phyloP scores from a whole-genome alignment of 2,888 invertebrate species.

The Copidosoma aretas region DNA sequence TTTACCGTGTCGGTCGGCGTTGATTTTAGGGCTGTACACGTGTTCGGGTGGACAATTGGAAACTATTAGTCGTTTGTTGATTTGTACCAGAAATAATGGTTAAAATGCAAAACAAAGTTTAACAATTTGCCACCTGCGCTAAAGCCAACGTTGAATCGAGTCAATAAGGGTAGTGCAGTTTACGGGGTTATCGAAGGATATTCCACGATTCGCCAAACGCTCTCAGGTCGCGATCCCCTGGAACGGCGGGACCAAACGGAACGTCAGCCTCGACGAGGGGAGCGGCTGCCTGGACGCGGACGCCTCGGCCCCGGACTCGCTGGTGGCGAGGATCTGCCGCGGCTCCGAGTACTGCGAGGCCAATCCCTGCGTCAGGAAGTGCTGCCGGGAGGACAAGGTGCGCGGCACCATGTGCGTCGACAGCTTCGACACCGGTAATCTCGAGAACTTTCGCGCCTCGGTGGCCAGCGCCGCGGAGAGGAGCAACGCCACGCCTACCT shows the following conservation, averaged over 20 bases:
- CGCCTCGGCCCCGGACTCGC: background rate
- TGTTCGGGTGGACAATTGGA: no score
- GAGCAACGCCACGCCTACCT: background rate
- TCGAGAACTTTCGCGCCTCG: background rate
- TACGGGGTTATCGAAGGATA: no score
- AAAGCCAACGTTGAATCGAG: background rate
- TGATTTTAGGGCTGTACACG: no score
- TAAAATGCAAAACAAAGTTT: no score
- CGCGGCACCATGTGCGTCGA: slow-evolving; percentile 26
- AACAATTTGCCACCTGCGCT: no score
- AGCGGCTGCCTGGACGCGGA: slow-evolving; percentile 20
- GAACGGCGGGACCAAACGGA: background rate
- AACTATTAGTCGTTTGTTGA: no score
- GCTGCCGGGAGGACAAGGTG: slow-evolving; percentile 55
- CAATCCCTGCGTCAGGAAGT: slow-evolving; percentile 58
- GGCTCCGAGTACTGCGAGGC: slow-evolving; percentile 43
- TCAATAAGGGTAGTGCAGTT: background rate
- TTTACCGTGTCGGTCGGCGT: background rate
- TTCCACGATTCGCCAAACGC: background rate
- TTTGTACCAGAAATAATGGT: no score
- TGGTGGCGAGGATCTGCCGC: slow-evolving; percentile 43
- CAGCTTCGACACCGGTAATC: background rate
- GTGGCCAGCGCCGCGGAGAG: background rate
- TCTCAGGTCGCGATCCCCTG: background rate
- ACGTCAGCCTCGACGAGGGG: slow-evolving; percentile 13